Base-by-base conservation (phyloP, 2,888 invertebrate genomes). In the Rhodophaea formosa region DNA sequence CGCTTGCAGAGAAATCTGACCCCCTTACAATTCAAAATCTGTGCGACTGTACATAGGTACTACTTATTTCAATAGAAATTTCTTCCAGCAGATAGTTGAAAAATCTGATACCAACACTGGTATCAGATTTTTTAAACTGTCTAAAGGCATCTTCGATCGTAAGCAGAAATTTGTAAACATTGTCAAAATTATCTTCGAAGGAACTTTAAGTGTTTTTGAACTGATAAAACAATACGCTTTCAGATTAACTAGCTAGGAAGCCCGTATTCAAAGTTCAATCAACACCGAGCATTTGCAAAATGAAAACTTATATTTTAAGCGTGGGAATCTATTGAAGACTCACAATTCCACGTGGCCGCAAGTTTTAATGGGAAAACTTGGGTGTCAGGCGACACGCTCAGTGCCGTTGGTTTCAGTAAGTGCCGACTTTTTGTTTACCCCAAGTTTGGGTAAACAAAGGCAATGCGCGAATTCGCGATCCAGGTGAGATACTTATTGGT, bases 341-440 rank as follows among this genome's bases (percentile, higher is more conserved):
- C n/a, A n/a, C n/a, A 81, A 82, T 80, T 80, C 68, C 79, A 80
- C 79, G 77, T 79, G 70, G 66, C 71, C 63, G 39, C 56, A 84
- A 84, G 69, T 84, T 82, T 72, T 82, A 85, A 86, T 85, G 80
- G 85, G 80, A 84, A 84, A 84, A 85, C 72, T 85, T 82, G 60
- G 61, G 69, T 77, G 78, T 77, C 79, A 80, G 72, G 68, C 72
- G 67, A 62, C 62, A 63, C 70, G 76, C 74, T 77, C 76, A 71
- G 74, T 77, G 74, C 74, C 72, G 77, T 76, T 75, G 76, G 68
- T 70, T 69, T 66, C 63, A 67, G 68, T 62, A 65, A 66, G 62
- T 66, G 65, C 62, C 56, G 74, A 77, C 61, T 74, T 79, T 79
- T 75, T 79, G 79, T 78, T 79, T 80, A 78, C 77, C 66, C 59